Percentiles rank a stretch among this genome's conserved stretches.
phyloP scores from a whole-genome alignment of 1,140 invertebrate species.

The Trichomalopsis sarcophagae region DNA sequence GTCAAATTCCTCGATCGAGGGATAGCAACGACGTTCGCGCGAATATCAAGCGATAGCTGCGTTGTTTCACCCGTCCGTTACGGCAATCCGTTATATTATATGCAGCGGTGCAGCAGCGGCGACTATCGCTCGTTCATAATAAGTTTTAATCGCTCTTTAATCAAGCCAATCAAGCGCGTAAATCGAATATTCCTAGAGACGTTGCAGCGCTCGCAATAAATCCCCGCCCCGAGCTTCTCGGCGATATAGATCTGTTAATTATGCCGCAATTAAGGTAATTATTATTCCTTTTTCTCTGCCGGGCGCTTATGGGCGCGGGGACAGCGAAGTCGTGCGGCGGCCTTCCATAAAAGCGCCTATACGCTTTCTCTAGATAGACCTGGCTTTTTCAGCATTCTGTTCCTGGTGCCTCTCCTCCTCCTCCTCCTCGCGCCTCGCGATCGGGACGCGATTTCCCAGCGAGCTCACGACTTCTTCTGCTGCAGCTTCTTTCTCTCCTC shows the following conservation, averaged over 20 bases:
- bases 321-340: conserved; percentile 46
- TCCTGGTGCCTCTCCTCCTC: not conserved
- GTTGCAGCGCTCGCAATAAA: conserved; percentile 36
- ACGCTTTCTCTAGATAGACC: conserved; percentile 2
- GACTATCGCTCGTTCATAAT: conserved; percentile 25
- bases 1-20: not conserved
- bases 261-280: conserved; percentile 53
- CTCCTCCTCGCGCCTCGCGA: conserved; percentile 24
- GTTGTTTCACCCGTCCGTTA: no score
- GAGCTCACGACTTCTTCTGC: conserved; percentile 56
- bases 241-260: conserved; percentile 52
- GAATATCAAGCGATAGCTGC: no score
- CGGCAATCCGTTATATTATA: no score
- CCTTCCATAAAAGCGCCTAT: conserved; percentile 1
- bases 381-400: conserved; percentile 37
- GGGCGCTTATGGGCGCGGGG: conserved; percentile 9
- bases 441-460: conserved; percentile 41
- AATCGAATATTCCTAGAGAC: conserved; percentile 44
- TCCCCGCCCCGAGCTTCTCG: conserved; percentile 14
- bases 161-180: conserved; percentile 51
- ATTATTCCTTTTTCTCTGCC: conserved; percentile 43
- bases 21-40: no score
- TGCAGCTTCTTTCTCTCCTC: conserved; percentile 32
- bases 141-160: conserved; percentile 43
- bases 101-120: not conserved